Evolutionary conservation across 2,888 invertebrate genomes (phyloP).

Genomic region (Thysanoteuthis rhombus): DNA sequence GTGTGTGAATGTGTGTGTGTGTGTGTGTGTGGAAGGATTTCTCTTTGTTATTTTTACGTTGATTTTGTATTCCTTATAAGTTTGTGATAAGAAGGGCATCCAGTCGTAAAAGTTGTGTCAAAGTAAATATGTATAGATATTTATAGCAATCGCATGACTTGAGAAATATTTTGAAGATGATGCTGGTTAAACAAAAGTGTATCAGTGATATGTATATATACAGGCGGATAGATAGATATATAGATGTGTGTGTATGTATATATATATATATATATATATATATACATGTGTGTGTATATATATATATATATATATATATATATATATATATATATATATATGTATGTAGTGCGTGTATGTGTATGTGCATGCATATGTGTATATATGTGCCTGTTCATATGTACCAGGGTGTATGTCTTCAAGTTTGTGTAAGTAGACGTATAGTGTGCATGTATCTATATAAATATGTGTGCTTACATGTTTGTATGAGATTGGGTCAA

Average conservation of each 20-base stretch:
- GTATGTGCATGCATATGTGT: background rate
- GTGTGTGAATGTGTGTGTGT: background rate
- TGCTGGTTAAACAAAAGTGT: background rate
- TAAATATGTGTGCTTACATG: too few relatives aligned
- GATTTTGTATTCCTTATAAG: background rate
- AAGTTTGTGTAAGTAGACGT: too few relatives aligned
- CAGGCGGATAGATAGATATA: background rate
- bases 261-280: background rate
- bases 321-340: background rate
- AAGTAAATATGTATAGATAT: background rate
- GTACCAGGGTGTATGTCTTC: too few relatives aligned
- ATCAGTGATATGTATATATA: background rate
- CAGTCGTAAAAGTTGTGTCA: background rate
- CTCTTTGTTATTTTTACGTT: background rate
- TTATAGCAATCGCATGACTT: background rate
- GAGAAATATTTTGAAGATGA: background rate
- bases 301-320: background rate
- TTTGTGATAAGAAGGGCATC: background rate
- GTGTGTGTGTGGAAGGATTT: background rate
- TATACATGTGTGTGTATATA: background rate
- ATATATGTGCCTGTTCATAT: background rate
- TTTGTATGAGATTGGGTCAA: too few relatives aligned
- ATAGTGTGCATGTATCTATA: too few relatives aligned
- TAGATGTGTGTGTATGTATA: background rate
- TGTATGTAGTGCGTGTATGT: background rate